phyloP scores from a whole-genome alignment of 2,888 invertebrate species.

The Amiota communis region DNA sequence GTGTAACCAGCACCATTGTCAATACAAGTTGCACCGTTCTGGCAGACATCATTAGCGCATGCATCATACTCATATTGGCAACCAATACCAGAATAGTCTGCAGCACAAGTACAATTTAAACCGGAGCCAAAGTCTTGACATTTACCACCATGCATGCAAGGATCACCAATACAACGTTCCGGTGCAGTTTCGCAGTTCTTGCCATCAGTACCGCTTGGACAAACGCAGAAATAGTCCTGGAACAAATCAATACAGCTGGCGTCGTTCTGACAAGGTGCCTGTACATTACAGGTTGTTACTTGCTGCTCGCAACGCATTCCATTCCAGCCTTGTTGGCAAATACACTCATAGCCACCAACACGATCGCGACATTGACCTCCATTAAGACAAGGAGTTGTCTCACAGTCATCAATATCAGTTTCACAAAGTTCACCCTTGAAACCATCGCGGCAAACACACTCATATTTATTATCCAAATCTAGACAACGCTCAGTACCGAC shows the following conservation, averaged over 20 bases:
- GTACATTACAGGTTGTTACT: conserved; percentile 86
- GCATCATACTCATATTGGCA: conserved; percentile 96
- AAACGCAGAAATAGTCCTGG: conserved; percentile 78
- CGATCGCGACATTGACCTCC: conserved; percentile 92
- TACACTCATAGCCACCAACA: conserved; percentile 86
- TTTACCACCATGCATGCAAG: conserved; percentile 96
- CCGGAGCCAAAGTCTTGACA: conserved; percentile 97
- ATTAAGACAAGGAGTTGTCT: conserved; percentile 88
- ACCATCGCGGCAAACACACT: conserved; percentile 91
- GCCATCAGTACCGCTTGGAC: conserved; percentile 95
- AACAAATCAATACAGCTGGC: conserved; percentile 93
- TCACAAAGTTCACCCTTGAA: conserved; percentile 90
- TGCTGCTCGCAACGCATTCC: conserved; percentile 89
- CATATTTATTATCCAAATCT: conserved; percentile 89
- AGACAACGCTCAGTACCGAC: conserved; percentile 92
- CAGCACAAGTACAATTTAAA: conserved; percentile 92
- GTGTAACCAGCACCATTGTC: conserved; percentile 89
- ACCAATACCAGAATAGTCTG: conserved; percentile 88
- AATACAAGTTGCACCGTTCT: conserved; percentile 93
- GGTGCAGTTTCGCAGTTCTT: conserved; percentile 98
- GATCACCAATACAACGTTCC: conserved; percentile 80
- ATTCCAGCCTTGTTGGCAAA: conserved; percentile 89
- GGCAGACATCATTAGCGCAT: conserved; percentile 90
- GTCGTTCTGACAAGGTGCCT: conserved; percentile 92
- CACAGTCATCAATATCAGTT: conserved; percentile 90